A percentile compares a stretch with the other conserved stretches of the same genome.
phyloP scores from a whole-genome alignment of 2,113 vertebrate species.

The Copsychus sechellarum region DNA sequence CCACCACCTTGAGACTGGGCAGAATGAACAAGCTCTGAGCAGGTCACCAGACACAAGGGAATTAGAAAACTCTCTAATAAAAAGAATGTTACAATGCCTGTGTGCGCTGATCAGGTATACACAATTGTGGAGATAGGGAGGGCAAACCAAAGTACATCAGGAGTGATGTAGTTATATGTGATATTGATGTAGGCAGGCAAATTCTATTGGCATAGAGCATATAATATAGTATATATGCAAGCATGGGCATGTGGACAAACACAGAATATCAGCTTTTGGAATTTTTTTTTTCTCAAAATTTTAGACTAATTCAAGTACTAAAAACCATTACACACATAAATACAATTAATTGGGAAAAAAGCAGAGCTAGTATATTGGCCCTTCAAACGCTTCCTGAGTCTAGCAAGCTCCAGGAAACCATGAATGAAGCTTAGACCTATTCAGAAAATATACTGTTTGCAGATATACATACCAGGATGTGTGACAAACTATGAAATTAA shows the following conservation, averaged over 20 bases:
- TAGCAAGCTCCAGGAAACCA: not conserved
- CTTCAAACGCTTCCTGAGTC: not conserved
- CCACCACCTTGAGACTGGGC: not conserved
- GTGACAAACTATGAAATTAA: not conserved
- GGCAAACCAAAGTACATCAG: not conserved
- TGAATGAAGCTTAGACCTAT: not conserved
- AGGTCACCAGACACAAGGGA: not conserved
- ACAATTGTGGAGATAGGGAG: not conserved
- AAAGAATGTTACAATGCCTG: not conserved
- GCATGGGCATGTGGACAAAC: not conserved
- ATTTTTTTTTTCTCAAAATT: not conserved
- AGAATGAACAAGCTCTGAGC: not conserved
- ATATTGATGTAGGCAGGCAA: not conserved
- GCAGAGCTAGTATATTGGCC: not conserved
- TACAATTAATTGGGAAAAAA: not conserved
- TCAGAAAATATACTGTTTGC: not conserved
- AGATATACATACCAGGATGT: not conserved
- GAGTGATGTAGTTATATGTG: not conserved
- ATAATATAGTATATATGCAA: no score
- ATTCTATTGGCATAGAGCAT: not conserved
- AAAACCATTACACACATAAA: not conserved
- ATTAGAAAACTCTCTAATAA: not conserved
- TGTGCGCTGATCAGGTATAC: rapidly evolving
- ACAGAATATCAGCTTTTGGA: not conserved
- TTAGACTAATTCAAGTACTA: not conserved